Base-by-base conservation (phyloP, 2,888 invertebrate species). In the Mongoloraphidia duomilia region DNA sequence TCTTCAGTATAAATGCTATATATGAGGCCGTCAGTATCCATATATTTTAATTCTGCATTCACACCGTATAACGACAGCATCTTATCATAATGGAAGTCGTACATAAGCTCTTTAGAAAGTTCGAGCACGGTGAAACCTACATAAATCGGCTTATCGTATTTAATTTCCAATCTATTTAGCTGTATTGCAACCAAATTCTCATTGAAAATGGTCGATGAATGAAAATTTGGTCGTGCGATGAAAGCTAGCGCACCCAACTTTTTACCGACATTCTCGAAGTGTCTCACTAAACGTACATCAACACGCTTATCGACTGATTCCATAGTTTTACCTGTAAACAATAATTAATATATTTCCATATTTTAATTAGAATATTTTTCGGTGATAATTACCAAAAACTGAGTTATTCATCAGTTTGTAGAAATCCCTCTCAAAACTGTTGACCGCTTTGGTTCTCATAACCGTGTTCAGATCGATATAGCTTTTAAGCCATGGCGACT, bases 401-500 rank as follows among this genome's bases (percentile, higher is more conserved):
- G 54, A 49, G 51, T 67, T 64, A 48, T 63, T 64, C 59, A 64
- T 58, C 17, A 64, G 49, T 57, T 67, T 67, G 50, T 55, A 65
- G 39, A 48, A 43, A 37, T 49, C 33, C 33, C 11, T 35, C n/a
- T 58, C 50, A 49, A 59, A 56, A 8, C 53, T 47, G 40, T 51
- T 55, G 44, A 42, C 39, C 9, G 55, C 53, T 12, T 47, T 35
- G 34, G 55, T 60, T 47, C 65, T 46, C 34, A 63, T 46, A 38
- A 59, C 46, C 8, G 62, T 66, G 55, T 69, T 69, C 48, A 65
- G 51, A 37, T 65, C 61, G 40, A 67, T 65, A 51, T 67, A 66
- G 47, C 54, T 46, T 54, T 64, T 57, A 10, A 66, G 51, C 62
- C 64, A 68, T 8, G 59, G 51, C 41, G 56, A 57, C 58, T 67